Evolutionary conservation across 1,140 invertebrate genomes (phyloP), one percentile per base, ranked within the genome.

Genomic region (Zaprionus kolodkinae): DNA sequence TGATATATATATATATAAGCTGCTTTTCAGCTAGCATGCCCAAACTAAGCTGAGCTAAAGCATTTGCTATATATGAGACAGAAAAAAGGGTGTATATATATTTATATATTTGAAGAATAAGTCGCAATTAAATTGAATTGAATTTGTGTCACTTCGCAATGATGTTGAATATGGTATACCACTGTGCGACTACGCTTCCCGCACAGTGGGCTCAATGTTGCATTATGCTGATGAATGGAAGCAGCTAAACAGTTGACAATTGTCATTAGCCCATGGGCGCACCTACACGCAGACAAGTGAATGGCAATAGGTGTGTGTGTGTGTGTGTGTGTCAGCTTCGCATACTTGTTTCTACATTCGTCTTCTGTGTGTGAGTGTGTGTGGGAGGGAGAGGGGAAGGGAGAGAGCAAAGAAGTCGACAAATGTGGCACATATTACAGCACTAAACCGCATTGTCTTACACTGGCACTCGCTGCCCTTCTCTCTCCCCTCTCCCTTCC

Each of bases 371-470:
- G 45, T 48, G 45, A 21, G 45, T 48, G 35, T 21, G 21, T 5
- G 17, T 6, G 7, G 35, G 17, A 2, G 33, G 12, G 17, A 25
- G 21, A 2, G 21, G 21, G 21, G 21, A 21, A 2, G 21, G 21
- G 21, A 2, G 21, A 21, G 15, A 36, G 11, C n/a, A 33, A 17
- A 55, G 21, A 33, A 56, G 72, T 76, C 68, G 81, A 75, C 38
- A 65, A 75, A 71, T 52, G 60, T 57, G 13, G 40, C 72, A 62
- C 61, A 66, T 27, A 59, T 72, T 60, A 61, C 56, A 68, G 56
- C 52, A 50, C 50, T 48, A 63, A 52, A 11, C 35, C 62, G 30
- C 76, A 52, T 70, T 50, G 56, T 43, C 59, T 35, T 9, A 25
- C 17, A 15, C 40, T 21, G n/a, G n/a, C n/a, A n/a, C n/a, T n/a